phyloP scores from a whole-genome alignment of 2,113 vertebrate genomes.

The human (Homo sapiens) region DNA sequence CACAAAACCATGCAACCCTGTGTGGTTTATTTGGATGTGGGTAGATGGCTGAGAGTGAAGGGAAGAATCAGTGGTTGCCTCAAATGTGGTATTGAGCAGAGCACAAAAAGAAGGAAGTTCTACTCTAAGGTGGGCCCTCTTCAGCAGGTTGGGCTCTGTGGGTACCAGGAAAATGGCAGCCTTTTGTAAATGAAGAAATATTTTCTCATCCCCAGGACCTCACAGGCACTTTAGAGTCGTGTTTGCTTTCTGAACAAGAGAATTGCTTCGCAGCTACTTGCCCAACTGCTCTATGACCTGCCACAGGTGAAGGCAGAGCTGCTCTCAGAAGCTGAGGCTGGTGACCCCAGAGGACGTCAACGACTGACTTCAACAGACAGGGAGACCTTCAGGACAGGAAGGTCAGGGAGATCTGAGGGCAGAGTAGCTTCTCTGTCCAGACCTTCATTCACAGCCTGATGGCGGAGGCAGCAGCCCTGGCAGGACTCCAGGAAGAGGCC shows the following conservation, averaged over 20 bases:
- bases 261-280: background rate
- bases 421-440: no score
- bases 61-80: no score
- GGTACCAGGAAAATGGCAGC: background rate
- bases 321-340: background rate
- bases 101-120: no score
- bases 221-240: background rate
- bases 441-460: background rate
- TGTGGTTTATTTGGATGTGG: no score
- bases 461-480: background rate
- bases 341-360: background rate
- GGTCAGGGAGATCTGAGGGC: background rate
- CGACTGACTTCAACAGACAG: background rate
- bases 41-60: no score
- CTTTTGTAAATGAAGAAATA: background rate
- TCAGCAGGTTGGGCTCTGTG: no score
- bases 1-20: no score
- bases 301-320: no score
- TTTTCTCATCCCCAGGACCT: background rate
- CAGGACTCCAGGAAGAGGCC: constrained; percentile 8
- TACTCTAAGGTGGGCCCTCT: no score
- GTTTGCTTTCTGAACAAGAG: background rate
- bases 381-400: background rate
- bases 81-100: no score
- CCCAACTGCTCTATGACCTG: background rate